Conservation (phyloP, 1,140 invertebrate genomes). For the Aphelenchoides fujianensis region DNA sequence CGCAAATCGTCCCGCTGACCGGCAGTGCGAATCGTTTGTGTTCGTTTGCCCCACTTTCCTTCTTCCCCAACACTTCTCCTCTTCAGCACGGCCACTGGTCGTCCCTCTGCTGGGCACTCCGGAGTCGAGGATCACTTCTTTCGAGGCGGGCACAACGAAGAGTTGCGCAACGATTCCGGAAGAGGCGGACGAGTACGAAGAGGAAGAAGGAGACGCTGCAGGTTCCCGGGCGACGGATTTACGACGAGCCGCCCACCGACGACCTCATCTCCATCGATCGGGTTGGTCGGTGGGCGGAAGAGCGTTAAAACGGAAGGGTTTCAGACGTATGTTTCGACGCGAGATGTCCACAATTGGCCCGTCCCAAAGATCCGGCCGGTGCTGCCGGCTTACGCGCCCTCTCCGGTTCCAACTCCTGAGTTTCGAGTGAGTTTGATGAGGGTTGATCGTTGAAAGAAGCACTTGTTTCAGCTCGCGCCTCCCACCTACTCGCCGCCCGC, state of each 20-base stretch:
- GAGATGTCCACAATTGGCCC: constrained; percentile 9
- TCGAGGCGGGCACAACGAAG: constrained; percentile 51
- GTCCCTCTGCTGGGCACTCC: constrained; percentile 44
- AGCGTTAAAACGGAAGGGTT: constrained; percentile 17
- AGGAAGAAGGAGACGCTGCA: constrained; percentile 14
- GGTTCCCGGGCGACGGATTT: not conserved
- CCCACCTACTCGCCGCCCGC: constrained; percentile 45
- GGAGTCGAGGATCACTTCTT: constrained; percentile 41
- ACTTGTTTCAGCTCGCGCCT: constrained; percentile 38
- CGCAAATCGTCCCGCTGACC: constrained; percentile 42
- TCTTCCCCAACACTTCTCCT: too few species aligned
- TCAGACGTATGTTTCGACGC: constrained; percentile 42
- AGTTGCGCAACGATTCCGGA: constrained; percentile 54
- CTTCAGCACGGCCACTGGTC: not conserved
- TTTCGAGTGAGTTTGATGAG: constrained; percentile 32
- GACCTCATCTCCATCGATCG: constrained; percentile 50
- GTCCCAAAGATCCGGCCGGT: not conserved
- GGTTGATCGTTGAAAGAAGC: too few species aligned
- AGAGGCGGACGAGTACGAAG: constrained; percentile 38
- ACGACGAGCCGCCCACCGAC: constrained; percentile 23
- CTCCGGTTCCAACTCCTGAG: constrained; percentile 29
- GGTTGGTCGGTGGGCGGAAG: constrained; percentile 8
- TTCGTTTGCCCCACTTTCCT: too few species aligned
- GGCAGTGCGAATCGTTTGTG: constrained; percentile 23
- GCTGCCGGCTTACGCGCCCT: not conserved